Base-by-base conservation (phyloP, 2,113 vertebrate species). In the Pungitius pungitius region DNA sequence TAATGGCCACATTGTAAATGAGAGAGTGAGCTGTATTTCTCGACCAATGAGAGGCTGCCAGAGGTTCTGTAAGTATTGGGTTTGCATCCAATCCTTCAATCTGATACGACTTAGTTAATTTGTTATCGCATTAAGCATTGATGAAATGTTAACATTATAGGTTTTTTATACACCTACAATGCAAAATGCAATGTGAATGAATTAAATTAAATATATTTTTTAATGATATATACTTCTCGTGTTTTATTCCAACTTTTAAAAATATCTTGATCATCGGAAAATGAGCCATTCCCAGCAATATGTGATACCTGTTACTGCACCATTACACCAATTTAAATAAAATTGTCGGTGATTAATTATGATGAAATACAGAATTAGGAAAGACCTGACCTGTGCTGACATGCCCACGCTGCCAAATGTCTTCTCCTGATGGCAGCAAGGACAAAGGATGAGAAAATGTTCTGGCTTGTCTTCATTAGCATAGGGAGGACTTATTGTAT, bases 361-460 rank as follows among this genome's bases (percentile, higher is more conserved):
- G 81, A 90, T 89, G 78, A 89, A 89, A 91, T 89, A 85, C 83
- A n/a, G 90, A 93, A 92, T 91, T 86, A 89, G 74, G 70, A 67
- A 77, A 65, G 73, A 81, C 64, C 66, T 86, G 84, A 86, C 80
- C 89, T 80, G 72, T 74, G 84, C 82, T 87, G 79, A 85, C 86
- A 86, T 84, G 77, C 69, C 74, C 77, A 77, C 45, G 3, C 87
- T 81, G 72, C 78, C 33, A 72, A 80, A 89, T 81, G 85, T 89
- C 84, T 80, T 56, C 80, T 90, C 83, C 86, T 92, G 90, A 91
- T 90, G 89, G 88, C 85, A 85, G 78, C 76, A 86, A 77, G 87
- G 86, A 81, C 65, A 89, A 80, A 87, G 42, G 33, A 80, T 73
- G 77, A 54, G 61, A 81, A 81, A 59, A 82, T 82, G 73, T 40